These are phyloP conservation scores for Andrena marginata DNA, from an alignment of 2,888 invertebrate species.

Conservation along the genomic window DNA sequence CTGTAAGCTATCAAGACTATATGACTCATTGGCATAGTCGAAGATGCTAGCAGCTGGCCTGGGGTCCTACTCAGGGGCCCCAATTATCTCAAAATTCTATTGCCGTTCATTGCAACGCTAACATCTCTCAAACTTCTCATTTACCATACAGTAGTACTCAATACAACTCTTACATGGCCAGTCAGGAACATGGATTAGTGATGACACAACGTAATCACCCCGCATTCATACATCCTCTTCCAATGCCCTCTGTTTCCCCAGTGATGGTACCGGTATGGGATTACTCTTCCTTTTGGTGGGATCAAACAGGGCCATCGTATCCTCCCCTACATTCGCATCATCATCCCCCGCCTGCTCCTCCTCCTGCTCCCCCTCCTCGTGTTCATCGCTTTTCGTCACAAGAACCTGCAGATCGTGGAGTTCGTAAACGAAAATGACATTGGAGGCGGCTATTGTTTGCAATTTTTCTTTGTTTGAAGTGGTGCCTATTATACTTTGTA, in stretches of 20 bases:
- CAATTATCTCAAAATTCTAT: conserved; percentile 71
- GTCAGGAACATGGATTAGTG: conserved; percentile 71
- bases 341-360: conserved; percentile 57
- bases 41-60: conserved; percentile 91
- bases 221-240: conserved; percentile 73
- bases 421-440: conserved; percentile 81
- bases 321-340: conserved; percentile 57
- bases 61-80: conserved; percentile 85
- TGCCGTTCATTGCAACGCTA: conserved; percentile 72
- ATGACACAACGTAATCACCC: conserved; percentile 74
- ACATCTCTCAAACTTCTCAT: conserved; percentile 70
- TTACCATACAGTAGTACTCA: conserved; percentile 67
- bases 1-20: conserved; percentile 95
- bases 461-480: conserved; percentile 79
- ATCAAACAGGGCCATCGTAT: conserved; percentile 70
- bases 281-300: conserved; percentile 77
- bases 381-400: conserved; percentile 69
- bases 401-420: conserved; percentile 70
- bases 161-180: conserved; percentile 70
- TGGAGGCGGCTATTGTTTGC: conserved; percentile 75
- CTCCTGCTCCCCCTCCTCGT: conserved; percentile 50
- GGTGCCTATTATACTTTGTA: conserved; percentile 81
- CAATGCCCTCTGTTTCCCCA: conserved; percentile 72
- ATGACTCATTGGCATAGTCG: conserved; percentile 88
- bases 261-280: conserved; percentile 74